Evolutionary conservation across 2,888 invertebrate species (phyloP), one percentile per base, ranked within the genome.

Genomic region (Rotaria sp.): DNA sequence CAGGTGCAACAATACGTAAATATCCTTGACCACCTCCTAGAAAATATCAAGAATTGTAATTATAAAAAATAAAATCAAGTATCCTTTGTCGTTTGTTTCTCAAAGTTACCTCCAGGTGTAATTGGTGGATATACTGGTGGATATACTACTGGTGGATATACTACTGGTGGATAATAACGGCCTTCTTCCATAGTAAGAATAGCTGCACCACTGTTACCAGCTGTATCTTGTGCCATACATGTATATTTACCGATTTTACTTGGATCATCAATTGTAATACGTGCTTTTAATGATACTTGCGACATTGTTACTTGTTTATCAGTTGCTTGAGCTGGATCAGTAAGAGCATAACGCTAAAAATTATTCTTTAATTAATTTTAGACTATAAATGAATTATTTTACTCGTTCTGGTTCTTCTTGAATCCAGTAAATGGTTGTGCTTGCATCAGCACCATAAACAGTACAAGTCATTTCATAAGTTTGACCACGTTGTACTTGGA

Each of bases 401-500:
- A 80, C 80, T 45, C 80, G 80, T 80, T 80, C 80, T 8, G 80
- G 80, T n/a, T 80, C 80, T 45, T 80, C 80, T 80, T 80, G 80
- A 45, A 80, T 80, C 80, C 80, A 80, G 45, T 80, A 80, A 26
- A 80, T 41, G 10, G 80, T 26, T 80, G 80, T 80, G 2, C 15
- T 45, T 45, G 80, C 45, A 45, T 45, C 80, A n/a, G 45, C 80
- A 45, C 80, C 80, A n/a, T 80, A 80, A 45, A 80, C 80, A 15
- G 45, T 80, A 45, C 80, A 80, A 45, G 80, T 80, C 0, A 80
- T 41, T n/a, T 41, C 45, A 45, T 80, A 45, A 21, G 45, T 80
- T 80, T 80, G 45, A n/a, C 80, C 80, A 26, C 41, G 41, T 80
- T 80, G 80, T 13, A 80, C 45, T 80, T 80, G 80, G 4, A 80